These are phyloP conservation scores for Hylaeus anthracinus DNA, from an alignment of 1,140 invertebrate species.

Conservation along the genomic window DNA sequence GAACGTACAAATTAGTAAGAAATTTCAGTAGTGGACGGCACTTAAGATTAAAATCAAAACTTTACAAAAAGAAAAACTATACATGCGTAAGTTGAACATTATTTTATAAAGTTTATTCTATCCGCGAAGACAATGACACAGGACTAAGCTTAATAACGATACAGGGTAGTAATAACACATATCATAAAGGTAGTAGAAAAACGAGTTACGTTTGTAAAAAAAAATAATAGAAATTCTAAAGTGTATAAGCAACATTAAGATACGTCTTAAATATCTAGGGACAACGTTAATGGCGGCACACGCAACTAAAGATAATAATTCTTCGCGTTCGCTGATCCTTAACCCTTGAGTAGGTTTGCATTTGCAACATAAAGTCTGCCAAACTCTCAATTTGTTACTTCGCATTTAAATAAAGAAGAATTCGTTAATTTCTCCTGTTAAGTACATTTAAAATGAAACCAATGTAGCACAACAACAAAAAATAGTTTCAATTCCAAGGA, in stretches of 20 bases:
- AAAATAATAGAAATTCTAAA: constrained; percentile 29
- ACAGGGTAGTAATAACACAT: too few relatives aligned
- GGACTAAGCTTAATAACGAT: constrained; percentile 2
- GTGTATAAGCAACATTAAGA: constrained; percentile 15
- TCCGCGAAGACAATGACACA: neutral
- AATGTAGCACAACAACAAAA: too few relatives aligned
- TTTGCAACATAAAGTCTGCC: too few relatives aligned
- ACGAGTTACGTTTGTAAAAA: neutral
- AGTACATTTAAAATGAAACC: too few relatives aligned
- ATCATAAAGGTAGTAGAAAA: neutral
- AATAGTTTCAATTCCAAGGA: too few relatives aligned
- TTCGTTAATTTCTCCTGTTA: too few relatives aligned
- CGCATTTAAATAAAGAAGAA: too few relatives aligned
- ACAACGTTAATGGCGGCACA: constrained; percentile 7
- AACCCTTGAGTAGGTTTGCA: too few relatives aligned
- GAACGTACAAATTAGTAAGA: constrained; percentile 36
- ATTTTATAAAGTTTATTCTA: constrained; percentile 3
- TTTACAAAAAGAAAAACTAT: constrained; percentile 16
- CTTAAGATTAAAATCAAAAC: constrained; percentile 33
- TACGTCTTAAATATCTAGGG: neutral
- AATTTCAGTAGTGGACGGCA: constrained; percentile 24
- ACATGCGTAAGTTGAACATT: neutral
- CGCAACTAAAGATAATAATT: neutral
- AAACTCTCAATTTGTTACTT: too few relatives aligned
- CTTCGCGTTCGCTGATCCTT: neutral